A percentile compares a stretch with the other conserved stretches of the same genome.
phyloP scores from a whole-genome alignment of 2,113 vertebrate species.

The Ailurus styani region DNA sequence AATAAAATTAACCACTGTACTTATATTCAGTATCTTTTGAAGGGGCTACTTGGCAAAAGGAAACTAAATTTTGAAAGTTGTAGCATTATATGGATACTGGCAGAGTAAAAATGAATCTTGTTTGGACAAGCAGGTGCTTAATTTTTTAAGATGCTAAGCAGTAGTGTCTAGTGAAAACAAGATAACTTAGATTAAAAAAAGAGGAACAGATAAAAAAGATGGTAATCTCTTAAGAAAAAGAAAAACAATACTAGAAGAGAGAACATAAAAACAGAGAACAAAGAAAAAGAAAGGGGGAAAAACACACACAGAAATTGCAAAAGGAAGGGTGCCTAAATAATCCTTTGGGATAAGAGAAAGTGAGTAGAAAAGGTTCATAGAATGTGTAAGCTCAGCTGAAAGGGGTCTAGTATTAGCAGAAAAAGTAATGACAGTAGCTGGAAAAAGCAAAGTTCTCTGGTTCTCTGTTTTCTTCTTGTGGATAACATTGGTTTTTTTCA shows the following conservation, averaged over 20 bases:
- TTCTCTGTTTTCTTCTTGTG: neutral
- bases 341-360: neutral
- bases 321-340: neutral
- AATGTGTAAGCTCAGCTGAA: neutral
- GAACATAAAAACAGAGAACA: neutral
- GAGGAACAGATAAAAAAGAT: neutral
- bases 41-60: neutral
- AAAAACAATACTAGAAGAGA: neutral
- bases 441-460: neutral
- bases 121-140: neutral
- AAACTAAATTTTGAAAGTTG: conserved; percentile 6
- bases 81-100: neutral
- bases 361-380: neutral
- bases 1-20: neutral
- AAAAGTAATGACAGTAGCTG: neutral
- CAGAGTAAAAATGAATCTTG: conserved; percentile 24
- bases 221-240: neutral
- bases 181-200: neutral
- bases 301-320: neutral
- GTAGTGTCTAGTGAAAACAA: neutral
- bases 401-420: neutral
- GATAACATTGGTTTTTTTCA: neutral
- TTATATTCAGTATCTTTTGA: neutral
- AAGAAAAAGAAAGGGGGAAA: neutral
- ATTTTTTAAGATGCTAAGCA: neutral